phyloP scores from a whole-genome alignment of 2,113 vertebrate genomes.

The Chaetodon auriga region DNA sequence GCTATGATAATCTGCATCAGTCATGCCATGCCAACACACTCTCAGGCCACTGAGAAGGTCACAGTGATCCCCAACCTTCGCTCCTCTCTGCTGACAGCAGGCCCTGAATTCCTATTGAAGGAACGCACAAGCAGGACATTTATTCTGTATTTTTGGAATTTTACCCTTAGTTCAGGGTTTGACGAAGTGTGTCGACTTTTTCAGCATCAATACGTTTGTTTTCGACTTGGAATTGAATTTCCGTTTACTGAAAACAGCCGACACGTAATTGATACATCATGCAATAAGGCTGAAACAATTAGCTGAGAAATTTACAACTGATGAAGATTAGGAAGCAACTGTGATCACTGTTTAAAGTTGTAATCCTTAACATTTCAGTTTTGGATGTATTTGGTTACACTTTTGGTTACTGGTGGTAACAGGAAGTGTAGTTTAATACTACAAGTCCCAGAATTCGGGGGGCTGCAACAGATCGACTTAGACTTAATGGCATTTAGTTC shows the following conservation, averaged over 20 bases:
- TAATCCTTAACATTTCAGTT: no score
- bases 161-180: constrained; percentile 17
- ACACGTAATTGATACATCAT: background rate
- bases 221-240: background rate
- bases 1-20: constrained; percentile 82
- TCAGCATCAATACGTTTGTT: background rate
- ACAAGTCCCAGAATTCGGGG: no score
- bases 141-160: constrained; percentile 3
- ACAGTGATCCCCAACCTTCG: constrained; percentile 55
- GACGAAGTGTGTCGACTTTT: background rate
- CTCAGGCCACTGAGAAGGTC: constrained; percentile 76
- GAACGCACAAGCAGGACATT: constrained; percentile 10
- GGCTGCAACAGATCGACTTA: no score
- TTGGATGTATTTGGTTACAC: no score
- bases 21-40: constrained; percentile 75
- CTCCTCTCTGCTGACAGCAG: constrained; percentile 44
- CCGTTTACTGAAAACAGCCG: background rate
- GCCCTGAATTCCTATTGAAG: constrained; percentile 34
- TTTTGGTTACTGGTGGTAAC: no score
- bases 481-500: no score
- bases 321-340: background rate
- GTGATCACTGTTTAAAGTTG: background rate
- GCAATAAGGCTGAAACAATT: background rate
- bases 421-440: no score
- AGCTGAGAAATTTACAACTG: background rate